Conservation (phyloP, 2,888 invertebrate species). For the Nemotelus nigrinus region DNA sequence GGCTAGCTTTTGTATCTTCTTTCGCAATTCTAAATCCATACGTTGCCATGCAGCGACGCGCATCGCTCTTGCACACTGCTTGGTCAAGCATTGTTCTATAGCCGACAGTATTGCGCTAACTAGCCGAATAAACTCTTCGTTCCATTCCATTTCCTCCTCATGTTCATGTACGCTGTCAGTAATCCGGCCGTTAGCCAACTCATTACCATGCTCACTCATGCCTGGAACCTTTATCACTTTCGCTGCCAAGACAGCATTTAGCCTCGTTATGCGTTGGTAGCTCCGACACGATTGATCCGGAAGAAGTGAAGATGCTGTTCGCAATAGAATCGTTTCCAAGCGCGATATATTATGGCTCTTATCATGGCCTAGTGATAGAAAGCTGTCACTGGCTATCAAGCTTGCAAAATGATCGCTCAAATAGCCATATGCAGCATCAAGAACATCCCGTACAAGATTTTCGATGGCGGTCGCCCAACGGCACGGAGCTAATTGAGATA, state of each 20-base stretch:
- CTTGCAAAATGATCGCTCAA: slow-evolving; percentile 80
- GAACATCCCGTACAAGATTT: slow-evolving; percentile 79
- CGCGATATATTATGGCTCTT: slow-evolving; percentile 78
- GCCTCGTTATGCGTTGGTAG: slow-evolving; percentile 67
- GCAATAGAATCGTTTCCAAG: slow-evolving; percentile 81
- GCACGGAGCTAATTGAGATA: slow-evolving; percentile 79
- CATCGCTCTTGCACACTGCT: slow-evolving; percentile 74
- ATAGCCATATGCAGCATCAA: slow-evolving; percentile 83
- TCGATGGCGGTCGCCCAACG: slow-evolving; percentile 81
- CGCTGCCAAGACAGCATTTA: slow-evolving; percentile 63
- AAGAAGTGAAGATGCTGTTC: slow-evolving; percentile 80
- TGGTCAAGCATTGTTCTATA: slow-evolving; percentile 76
- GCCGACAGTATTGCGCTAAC: slow-evolving; percentile 72
- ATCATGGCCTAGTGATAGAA: slow-evolving; percentile 75
- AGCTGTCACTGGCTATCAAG: slow-evolving; percentile 76
- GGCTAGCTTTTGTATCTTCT: slow-evolving; percentile 73
- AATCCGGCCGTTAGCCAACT: slow-evolving; percentile 55
- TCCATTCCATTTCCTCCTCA: slow-evolving; percentile 66
- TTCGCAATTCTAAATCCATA: slow-evolving; percentile 71
- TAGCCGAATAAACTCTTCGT: slow-evolving; percentile 69
- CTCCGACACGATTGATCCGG: slow-evolving; percentile 86
- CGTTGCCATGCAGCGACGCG: slow-evolving; percentile 73
- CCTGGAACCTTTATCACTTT: slow-evolving; percentile 64
- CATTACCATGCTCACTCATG: slow-evolving; percentile 58
- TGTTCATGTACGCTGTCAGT: slow-evolving; percentile 48